Base-by-base conservation (phyloP, 1,140 invertebrate genomes). In the Cotesia glomerata region DNA sequence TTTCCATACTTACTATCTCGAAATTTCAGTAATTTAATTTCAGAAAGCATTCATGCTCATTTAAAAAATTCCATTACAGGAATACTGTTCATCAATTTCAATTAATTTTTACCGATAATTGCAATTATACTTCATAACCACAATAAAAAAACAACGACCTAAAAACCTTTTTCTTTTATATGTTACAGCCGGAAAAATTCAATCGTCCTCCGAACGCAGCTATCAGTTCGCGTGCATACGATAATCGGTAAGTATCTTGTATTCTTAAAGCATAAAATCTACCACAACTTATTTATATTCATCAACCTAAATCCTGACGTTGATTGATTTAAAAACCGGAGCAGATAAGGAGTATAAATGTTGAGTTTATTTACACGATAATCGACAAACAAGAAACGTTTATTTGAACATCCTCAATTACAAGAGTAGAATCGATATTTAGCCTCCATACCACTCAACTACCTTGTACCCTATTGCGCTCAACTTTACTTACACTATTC, bases 141-240 rank as follows among this genome's bases (percentile, higher is more conserved):
- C 26, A 26, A 26, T 26, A 26, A 26, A 26, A 26, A 26, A 26
- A 26, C 26, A 26, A 26, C 26, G 1, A 26, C 26, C 26, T 26
- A 26, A 26, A 26, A 26, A 26, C 1, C 45, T 64, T 80, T 82
- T 81, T 86, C 82, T 85, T 89, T 84, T 88, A 81, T 88, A 81
- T 89, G 83, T 91, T 93, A 52, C 91, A 99, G 97, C 86, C 94
- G 96, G 81, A 98, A 98, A 88, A 98, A 98, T 89, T 95, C 97
- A 59, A 92, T 99, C 84, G 94, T 99, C 76, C 91, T 99, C 74
- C 91, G 98, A 80, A 99, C 97, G 45, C 97, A 99, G 86, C 90
- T 99, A 18, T 97, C 97, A 62, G 96, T 99, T 39, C 91, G 97
- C 81, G 98, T 99, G 54, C 96, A 99, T 88, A 95, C 96, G 70